Base-by-base conservation (phyloP, 2,113 vertebrate species). In the Elanoides forficatus region DNA sequence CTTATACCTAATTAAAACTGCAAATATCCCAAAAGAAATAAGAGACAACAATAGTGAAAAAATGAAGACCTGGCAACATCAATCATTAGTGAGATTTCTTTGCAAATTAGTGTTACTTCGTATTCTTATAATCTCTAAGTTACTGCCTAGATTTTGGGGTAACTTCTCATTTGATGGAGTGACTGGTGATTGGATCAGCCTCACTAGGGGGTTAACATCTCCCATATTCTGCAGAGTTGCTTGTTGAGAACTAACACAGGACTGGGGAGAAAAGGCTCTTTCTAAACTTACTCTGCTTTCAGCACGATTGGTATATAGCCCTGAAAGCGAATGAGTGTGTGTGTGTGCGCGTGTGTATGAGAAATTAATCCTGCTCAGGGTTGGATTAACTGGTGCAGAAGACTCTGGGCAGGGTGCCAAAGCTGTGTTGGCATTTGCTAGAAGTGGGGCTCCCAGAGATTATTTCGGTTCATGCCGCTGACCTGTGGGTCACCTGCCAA, bases 311-410 rank as follows among this genome's bases (percentile, higher is more conserved):
- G 34, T 62, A 14, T 53, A 93, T 38, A 95, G 43, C 30, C 40
- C 74, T 75, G 84, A 74, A 84, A 90, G 48, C 7, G 4, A 42
- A 52, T 43, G 45, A 80, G 38, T n/a, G n/a, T 74, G 53, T 84
- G 40, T 73, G 80, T 78, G 26, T 82, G 27, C 86, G 40, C 79
- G 80, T 78, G 26, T 82, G 27, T 89, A 21, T 72, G 68, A 85
- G 75, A 70, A 93, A 91, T 74, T 79, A 91, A 86, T 92, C 90
- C 81, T 78, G 36, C 82, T 91, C 60, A 75, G 70, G 52, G 56
- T 14, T 95, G 93, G 82, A 96, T 96, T 97, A 97, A 91, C 79
- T 94, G 70, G 83, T 90, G 86, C 94, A 95, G 81, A 95, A 96
- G 91, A 79, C 76, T 67, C 93, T 62, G 84, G 97, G 90, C 95